Percentiles rank a stretch among this genome's conserved stretches.
phyloP scores from a whole-genome alignment of 2,797 vertebrate species.

The Liasis olivaceus region DNA sequence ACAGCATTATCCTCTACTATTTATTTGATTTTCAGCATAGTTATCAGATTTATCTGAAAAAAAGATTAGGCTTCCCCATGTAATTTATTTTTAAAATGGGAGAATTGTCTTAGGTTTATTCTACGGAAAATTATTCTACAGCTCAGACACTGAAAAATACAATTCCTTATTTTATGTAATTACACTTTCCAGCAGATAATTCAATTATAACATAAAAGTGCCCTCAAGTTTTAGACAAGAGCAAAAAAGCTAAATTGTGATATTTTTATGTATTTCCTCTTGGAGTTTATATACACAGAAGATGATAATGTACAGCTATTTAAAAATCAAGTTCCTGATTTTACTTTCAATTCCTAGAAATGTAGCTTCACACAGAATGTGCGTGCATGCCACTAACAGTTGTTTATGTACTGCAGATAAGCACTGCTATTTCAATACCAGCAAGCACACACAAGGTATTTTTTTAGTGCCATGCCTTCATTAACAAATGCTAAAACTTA shows the following conservation, averaged over 20 bases:
- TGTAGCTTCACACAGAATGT: neutral
- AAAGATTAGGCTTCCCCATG: neutral
- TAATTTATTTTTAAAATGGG: neutral
- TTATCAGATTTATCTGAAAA: neutral
- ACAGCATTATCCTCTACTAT: neutral
- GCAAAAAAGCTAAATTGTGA: neutral
- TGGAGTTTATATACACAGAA: neutral
- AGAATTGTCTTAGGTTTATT: neutral
- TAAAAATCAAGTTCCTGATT: neutral
- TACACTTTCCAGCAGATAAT: neutral
- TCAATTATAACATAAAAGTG: neutral
- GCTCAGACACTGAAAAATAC: neutral
- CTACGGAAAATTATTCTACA: neutral
- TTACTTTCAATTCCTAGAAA: slow-evolving; percentile 4
- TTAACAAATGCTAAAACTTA: neutral
- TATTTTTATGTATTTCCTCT: neutral
- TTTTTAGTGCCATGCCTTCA: neutral
- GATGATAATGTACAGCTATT: neutral
- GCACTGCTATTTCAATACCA: neutral
- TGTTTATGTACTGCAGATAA: slow-evolving; percentile 15
- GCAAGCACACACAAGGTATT: neutral
- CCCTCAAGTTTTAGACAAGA: neutral
- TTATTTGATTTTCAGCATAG: neutral
- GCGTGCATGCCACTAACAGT: no score
- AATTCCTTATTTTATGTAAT: neutral